A percentile compares a stretch with the other conserved stretches of the same genome.
Conservation (phyloP, 2,797 vertebrate genomes). For the Dermochelys coriacea region DNA sequence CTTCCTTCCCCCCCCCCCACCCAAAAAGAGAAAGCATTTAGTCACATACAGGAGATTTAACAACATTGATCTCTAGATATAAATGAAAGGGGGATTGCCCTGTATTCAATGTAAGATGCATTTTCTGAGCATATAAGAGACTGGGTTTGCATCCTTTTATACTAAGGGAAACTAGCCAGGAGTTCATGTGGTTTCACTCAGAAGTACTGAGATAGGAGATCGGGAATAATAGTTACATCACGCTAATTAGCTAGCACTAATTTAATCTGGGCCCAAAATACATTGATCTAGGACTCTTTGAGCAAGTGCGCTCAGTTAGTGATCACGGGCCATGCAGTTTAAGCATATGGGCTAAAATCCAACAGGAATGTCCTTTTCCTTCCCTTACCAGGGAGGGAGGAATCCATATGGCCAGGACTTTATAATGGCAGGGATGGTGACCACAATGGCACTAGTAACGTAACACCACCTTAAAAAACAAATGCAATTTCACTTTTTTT, state of each 20-base stretch:
- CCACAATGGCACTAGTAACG: not conserved
- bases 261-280: not conserved
- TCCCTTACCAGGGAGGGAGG: not conserved
- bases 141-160: not conserved
- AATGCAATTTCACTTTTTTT: not conserved
- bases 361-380: not conserved
- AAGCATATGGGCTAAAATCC: not conserved
- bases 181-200: conserved; percentile 1
- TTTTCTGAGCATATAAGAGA: not conserved
- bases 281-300: not conserved
- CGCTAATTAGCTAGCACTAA: not conserved
- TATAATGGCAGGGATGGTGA: not conserved
- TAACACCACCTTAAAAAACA: not conserved
- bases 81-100: not conserved
- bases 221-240: not conserved
- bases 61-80: not conserved
- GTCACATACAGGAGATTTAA: accelerated
- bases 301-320: not conserved
- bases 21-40: not conserved
- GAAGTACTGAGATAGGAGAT: not conserved
- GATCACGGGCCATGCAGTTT: not conserved
- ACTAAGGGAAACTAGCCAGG: not conserved
- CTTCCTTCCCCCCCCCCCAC: not conserved
- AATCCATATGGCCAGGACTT: not conserved
- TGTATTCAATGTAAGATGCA: not conserved